Evolutionary conservation across 1,140 invertebrate genomes (phyloP).

Genomic region (Brachionus sp.): DNA sequence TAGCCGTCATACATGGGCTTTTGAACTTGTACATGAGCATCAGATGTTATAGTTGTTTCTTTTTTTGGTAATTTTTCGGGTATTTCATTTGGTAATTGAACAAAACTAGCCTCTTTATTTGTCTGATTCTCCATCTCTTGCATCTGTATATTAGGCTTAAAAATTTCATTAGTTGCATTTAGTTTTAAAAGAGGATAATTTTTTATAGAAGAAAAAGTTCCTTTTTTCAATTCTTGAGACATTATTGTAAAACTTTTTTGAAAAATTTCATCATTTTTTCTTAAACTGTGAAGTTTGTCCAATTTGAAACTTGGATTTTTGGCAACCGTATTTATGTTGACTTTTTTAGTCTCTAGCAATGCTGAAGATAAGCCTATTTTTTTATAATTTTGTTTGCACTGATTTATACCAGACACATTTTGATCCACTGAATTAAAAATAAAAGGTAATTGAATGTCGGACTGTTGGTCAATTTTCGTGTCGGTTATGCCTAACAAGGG

Average conservation of each 20-base stretch:
- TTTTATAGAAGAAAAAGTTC: neutral
- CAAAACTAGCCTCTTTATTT: neutral
- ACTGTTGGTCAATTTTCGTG: neutral
- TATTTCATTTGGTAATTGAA: neutral
- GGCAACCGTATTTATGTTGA: neutral
- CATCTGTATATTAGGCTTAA: neutral
- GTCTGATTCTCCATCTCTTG: neutral
- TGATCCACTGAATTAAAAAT: neutral
- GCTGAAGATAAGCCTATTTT: neutral
- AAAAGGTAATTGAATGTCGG: neutral
- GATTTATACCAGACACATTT: neutral
- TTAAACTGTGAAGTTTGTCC: neutral
- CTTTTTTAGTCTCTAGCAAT: neutral
- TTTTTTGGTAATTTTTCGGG: neutral
- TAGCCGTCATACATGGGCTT: slow-evolving; percentile 42
- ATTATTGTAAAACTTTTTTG: neutral
- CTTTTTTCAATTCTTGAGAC: neutral
- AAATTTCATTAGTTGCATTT: neutral
- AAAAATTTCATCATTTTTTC: neutral
- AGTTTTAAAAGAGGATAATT: slow-evolving; percentile 9
- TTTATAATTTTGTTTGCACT: neutral
- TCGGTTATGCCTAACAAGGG: neutral
- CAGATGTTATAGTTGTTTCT: neutral
- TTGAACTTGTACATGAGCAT: slow-evolving; percentile 1
- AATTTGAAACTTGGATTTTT: neutral